Percentiles rank a stretch among this genome's conserved stretches.
Evolutionary conservation across 2,888 invertebrate species (phyloP).

Genomic region (Tetropium fuscum): DNA sequence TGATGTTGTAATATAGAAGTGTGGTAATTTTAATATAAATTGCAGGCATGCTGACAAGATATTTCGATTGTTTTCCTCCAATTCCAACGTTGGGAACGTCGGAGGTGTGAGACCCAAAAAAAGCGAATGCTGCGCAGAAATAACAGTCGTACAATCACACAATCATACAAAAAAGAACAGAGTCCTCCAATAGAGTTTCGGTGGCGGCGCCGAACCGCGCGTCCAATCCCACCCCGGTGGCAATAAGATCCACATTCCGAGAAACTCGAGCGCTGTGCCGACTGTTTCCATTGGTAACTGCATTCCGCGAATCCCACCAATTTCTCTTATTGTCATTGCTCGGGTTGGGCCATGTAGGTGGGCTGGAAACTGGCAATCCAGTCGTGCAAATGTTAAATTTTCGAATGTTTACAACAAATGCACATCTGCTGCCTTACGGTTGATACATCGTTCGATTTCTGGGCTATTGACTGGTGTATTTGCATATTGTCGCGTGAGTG

Average conservation of each 20-base stretch:
- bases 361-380: constrained; percentile 32
- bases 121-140: constrained; percentile 43
- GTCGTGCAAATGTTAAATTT: constrained; percentile 43
- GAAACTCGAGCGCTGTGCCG: constrained; percentile 63
- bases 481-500: too few relatives aligned
- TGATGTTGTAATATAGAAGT: too few relatives aligned
- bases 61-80: too few relatives aligned
- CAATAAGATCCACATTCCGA: constrained; percentile 65
- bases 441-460: too few relatives aligned
- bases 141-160: constrained; percentile 53
- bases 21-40: too few relatives aligned
- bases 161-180: constrained; percentile 58
- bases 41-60: too few relatives aligned
- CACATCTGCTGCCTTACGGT: background rate
- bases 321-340: constrained; percentile 66
- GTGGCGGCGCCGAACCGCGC: constrained; percentile 57
- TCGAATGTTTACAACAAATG: constrained; percentile 1
- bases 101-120: background rate
- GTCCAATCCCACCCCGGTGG: constrained; percentile 61
- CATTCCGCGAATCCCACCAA: constrained; percentile 64
- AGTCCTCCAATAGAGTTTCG: constrained; percentile 58
- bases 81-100: too few relatives aligned
- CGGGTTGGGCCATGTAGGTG: constrained; percentile 49
- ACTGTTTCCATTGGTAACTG: constrained; percentile 62
- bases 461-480: too few relatives aligned